Evolutionary conservation across 1,140 invertebrate species (phyloP).

Genomic region (Bombus ignitus): DNA sequence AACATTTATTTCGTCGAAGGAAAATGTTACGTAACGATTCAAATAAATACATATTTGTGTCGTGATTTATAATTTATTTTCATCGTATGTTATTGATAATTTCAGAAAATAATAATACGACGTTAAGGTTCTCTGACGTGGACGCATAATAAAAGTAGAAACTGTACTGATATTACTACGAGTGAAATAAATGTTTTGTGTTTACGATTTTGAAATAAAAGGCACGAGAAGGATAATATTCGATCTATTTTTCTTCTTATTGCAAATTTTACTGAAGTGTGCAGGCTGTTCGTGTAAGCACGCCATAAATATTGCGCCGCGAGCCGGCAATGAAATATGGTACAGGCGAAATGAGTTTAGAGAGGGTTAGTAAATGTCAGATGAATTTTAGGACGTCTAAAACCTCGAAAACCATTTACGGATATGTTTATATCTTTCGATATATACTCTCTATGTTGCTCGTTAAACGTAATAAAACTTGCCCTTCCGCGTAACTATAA

Average conservation of each 20-base stretch:
- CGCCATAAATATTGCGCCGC: conserved; percentile 24
- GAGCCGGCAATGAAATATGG: conserved; percentile 31
- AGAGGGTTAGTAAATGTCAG: conserved; percentile 30
- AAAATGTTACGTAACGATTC: not conserved
- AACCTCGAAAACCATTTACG: not conserved
- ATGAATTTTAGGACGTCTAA: not conserved
- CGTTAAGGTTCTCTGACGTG: too few species aligned
- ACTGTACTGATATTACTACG: not conserved
- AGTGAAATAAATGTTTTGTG: not conserved
- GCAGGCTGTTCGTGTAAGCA: not conserved
- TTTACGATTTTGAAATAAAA: not conserved
- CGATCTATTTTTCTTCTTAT: not conserved
- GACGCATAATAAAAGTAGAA: not conserved
- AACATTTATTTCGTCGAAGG: too few species aligned
- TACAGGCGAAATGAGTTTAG: not conserved
- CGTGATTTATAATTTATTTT: not conserved
- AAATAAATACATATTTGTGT: not conserved
- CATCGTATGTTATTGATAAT: not conserved
- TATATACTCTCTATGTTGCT: not conserved
- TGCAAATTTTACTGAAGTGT: not conserved
- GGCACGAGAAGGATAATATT: not conserved
- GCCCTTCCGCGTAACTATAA: not conserved
- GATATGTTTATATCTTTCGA: conserved; percentile 8
- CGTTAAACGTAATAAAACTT: not conserved
- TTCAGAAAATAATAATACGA: too few species aligned